Evolutionary conservation across 2,113 vertebrate species (phyloP).

Genomic region (Xenopus borealis): DNA sequence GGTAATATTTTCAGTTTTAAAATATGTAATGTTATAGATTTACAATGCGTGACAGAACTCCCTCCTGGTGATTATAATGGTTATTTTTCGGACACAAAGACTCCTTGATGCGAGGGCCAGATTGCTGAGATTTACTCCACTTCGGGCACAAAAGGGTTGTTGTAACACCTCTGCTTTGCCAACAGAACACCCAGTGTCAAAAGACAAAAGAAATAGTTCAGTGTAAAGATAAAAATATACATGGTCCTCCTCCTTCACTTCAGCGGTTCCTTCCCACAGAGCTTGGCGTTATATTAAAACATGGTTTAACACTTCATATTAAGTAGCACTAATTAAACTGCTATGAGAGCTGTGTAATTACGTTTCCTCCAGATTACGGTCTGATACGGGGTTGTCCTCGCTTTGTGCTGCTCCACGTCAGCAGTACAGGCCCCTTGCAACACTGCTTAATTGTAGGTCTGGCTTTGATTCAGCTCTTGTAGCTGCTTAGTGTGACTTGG

Average conservation of each 20-base stretch:
- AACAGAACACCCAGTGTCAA: slow-evolving; percentile 42
- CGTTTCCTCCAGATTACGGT: slow-evolving; percentile 39
- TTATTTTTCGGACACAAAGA: not conserved
- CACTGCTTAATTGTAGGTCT: slow-evolving; percentile 39
- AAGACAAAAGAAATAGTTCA: slow-evolving; percentile 23
- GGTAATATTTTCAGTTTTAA: too few relatives aligned
- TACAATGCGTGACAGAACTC: not conserved
- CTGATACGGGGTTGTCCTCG: slow-evolving; percentile 37
- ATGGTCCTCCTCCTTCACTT: slow-evolving; percentile 30
- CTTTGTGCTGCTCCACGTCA: slow-evolving; percentile 41
- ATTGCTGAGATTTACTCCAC: not conserved
- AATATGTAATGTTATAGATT: too few relatives aligned
- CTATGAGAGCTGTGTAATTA: slow-evolving; percentile 41
- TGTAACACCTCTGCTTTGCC: slow-evolving; percentile 41
- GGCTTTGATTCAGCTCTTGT: slow-evolving; percentile 33
- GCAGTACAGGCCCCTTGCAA: slow-evolving; percentile 32
- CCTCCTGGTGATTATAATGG: not conserved
- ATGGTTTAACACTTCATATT: slow-evolving; percentile 46
- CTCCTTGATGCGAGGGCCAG: not conserved
- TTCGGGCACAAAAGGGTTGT: not conserved
- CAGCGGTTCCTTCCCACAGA: slow-evolving; percentile 35
- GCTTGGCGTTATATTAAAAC: slow-evolving; percentile 45
- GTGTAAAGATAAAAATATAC: slow-evolving; percentile 43
- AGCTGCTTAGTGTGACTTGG: slow-evolving; percentile 36
- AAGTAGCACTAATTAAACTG: slow-evolving; percentile 45